phyloP scores from a whole-genome alignment of 2,797 vertebrate genomes.

The Phoeniculus purpureus region DNA sequence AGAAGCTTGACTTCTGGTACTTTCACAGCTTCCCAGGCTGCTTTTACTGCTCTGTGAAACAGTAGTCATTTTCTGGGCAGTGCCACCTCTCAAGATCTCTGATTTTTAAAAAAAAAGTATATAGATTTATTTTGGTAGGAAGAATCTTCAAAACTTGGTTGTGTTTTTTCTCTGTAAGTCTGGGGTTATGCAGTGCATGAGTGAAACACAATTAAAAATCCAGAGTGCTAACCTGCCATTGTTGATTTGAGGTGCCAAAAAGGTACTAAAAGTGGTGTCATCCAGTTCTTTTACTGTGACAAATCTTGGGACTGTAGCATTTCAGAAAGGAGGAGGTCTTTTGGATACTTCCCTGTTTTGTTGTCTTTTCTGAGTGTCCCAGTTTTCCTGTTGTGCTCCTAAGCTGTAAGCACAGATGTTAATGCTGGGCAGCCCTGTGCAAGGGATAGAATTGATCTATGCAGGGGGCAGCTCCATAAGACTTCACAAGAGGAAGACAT shows the following conservation, averaged over 20 bases:
- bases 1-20: background rate
- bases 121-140: background rate
- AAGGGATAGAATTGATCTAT: background rate
- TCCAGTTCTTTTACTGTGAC: background rate
- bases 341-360: background rate
- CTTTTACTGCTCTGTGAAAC: background rate
- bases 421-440: background rate
- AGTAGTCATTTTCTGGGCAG: background rate
- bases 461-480: background rate
- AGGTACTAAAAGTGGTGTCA: background rate
- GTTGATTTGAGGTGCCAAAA: background rate
- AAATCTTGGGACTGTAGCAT: background rate
- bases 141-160: background rate
- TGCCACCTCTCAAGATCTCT: background rate
- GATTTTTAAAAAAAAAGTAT: background rate
- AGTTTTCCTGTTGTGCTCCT: background rate
- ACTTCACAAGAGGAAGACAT: background rate
- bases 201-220: background rate
- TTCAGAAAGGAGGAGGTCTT: background rate
- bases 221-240: background rate
- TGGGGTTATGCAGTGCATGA: background rate
- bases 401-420: background rate
- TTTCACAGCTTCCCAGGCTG: background rate
- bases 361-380: fast-evolving
- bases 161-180: background rate